Conservation (phyloP, 2,797 vertebrate species). For the Poecilia gillii region DNA sequence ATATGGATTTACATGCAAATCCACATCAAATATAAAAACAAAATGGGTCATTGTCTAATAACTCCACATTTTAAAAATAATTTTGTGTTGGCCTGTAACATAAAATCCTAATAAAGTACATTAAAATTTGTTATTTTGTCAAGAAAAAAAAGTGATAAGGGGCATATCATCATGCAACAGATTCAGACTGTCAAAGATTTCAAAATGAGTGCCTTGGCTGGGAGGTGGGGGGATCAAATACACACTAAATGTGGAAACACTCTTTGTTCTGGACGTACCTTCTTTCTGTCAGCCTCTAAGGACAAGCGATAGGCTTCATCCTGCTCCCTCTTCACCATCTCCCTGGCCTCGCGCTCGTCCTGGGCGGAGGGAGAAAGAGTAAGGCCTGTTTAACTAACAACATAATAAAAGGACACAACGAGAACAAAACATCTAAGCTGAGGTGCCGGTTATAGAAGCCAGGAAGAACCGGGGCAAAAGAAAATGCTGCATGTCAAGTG, state of each 20-base stretch:
- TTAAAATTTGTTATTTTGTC: background rate
- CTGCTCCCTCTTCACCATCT: conserved; percentile 97
- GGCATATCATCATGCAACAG: background rate
- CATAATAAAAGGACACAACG: conserved; percentile 52
- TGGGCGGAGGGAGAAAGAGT: conserved; percentile 61
- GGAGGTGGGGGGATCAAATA: background rate
- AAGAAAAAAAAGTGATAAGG: background rate
- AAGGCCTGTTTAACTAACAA: conserved; percentile 52
- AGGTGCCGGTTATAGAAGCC: conserved; percentile 49
- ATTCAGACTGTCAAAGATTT: background rate
- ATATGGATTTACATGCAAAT: background rate
- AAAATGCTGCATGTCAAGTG: conserved; percentile 68
- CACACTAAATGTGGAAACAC: background rate
- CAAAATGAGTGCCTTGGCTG: background rate
- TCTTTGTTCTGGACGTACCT: conserved; percentile 78
- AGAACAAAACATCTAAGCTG: conserved; percentile 63
- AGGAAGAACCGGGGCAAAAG: conserved; percentile 39
- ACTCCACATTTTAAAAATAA: background rate
- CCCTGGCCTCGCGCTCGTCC: conserved; percentile 98
- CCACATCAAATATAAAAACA: background rate
- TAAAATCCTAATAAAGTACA: background rate
- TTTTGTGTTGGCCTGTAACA: background rate
- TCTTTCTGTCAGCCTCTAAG: conserved; percentile 97
- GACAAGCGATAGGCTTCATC: conserved; percentile 98
- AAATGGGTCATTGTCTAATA: background rate